A percentile compares a stretch with the other conserved stretches of the same genome.
Evolutionary conservation across 2,113 vertebrate species (phyloP).

Genomic region (Pelecanoides urinatrix): DNA sequence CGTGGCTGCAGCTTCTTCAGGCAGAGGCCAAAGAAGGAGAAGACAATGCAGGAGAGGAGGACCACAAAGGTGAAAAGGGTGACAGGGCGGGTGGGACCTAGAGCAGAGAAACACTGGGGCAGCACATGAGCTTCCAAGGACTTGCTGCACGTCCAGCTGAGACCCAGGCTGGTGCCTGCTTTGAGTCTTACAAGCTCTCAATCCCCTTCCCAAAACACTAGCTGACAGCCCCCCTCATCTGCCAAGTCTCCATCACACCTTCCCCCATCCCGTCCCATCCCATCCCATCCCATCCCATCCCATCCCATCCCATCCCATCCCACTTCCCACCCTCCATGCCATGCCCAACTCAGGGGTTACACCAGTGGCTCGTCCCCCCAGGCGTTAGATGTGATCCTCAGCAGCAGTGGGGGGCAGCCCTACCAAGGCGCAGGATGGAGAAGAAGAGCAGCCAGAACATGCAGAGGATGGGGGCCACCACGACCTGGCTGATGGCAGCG

Average conservation of each 20-base stretch:
- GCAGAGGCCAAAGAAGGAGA: slow-evolving; percentile 82
- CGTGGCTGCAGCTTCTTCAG: slow-evolving; percentile 82
- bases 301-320: no score
- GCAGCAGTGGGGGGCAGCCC: fast-evolving
- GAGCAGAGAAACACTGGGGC: slow-evolving; percentile 1
- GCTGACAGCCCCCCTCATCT: background rate
- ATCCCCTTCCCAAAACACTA: background rate
- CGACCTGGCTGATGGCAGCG: slow-evolving; percentile 87
- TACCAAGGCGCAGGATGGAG: slow-evolving; percentile 90
- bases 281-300: no score
- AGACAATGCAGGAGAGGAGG: slow-evolving; percentile 78
- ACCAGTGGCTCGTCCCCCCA: fast-evolving
- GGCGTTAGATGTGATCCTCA: background rate
- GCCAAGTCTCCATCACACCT: background rate
- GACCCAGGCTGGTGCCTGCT: background rate
- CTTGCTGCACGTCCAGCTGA: background rate
- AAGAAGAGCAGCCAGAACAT: slow-evolving; percentile 98
- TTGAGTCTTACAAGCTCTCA: background rate
- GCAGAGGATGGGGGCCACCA: slow-evolving; percentile 89
- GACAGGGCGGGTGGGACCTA: slow-evolving; percentile 84
- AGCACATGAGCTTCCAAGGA: background rate
- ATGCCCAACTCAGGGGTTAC: background rate
- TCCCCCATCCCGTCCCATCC: background rate
- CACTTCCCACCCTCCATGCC: background rate
- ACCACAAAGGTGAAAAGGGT: slow-evolving; percentile 86